Evolutionary conservation across 2,113 vertebrate species (phyloP).

Genomic region (Perca flavescens): DNA sequence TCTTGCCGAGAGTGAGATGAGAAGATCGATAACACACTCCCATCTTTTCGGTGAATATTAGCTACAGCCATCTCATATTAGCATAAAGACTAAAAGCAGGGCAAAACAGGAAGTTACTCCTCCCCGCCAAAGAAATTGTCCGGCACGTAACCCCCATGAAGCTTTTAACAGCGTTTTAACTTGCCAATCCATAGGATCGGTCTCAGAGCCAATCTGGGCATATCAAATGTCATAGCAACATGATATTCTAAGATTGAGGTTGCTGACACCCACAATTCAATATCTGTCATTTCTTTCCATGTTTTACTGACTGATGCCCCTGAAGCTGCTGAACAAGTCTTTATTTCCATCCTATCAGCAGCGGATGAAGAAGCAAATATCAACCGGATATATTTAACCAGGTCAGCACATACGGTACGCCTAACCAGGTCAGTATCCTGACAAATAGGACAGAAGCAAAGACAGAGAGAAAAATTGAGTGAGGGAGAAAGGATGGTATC

Average conservation of each 20-base stretch:
- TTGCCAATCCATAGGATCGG: neutral
- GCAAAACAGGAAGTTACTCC: neutral
- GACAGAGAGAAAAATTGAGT: neutral
- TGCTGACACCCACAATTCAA: too few relatives aligned
- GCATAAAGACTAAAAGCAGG: neutral
- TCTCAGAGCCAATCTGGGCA: too few relatives aligned
- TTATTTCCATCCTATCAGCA: neutral
- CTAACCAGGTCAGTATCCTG: constrained; percentile 13
- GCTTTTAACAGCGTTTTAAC: neutral
- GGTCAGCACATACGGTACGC: neutral
- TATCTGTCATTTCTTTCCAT: neutral
- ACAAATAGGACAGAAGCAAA: constrained; percentile 1
- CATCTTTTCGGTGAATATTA: neutral
- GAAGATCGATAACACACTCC: neutral
- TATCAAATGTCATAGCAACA: too few relatives aligned
- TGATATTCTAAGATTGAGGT: too few relatives aligned
- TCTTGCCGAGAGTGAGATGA: too few relatives aligned
- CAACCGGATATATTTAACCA: neutral
- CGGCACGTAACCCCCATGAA: neutral
- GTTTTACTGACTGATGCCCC: neutral
- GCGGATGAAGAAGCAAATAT: neutral
- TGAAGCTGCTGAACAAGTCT: neutral
- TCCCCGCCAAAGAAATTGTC: neutral
- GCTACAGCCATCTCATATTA: neutral
- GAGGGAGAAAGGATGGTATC: neutral